Evolutionary conservation across 2,888 invertebrate genomes (phyloP).

Genomic region (Creontiades dilutus): DNA sequence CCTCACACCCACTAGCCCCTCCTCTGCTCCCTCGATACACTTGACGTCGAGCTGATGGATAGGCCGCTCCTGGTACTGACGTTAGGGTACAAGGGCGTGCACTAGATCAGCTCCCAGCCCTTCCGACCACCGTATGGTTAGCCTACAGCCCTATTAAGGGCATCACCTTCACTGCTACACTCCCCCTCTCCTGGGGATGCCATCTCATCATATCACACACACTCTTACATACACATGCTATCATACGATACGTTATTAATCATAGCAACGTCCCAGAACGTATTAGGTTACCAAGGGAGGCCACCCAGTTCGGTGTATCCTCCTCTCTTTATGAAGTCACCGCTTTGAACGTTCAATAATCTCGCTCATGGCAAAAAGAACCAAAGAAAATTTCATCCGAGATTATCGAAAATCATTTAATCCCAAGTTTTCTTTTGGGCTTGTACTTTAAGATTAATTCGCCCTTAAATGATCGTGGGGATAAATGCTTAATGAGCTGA

Average conservation of each 20-base stretch:
- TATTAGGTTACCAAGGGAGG: background rate
- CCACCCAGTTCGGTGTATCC: background rate
- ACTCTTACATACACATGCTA: background rate
- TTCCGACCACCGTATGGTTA: conserved; percentile 2
- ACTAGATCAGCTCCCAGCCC: background rate
- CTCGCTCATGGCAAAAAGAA: too few relatives aligned
- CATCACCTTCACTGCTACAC: conserved; percentile 19
- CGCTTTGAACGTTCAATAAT: background rate
- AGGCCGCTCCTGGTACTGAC: background rate
- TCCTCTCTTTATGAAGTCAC: background rate
- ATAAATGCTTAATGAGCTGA: too few relatives aligned
- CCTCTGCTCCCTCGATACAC: background rate
- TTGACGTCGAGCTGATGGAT: conserved; percentile 2
- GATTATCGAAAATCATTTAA: too few relatives aligned
- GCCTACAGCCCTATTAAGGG: conserved; percentile 6
- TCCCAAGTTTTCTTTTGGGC: too few relatives aligned
- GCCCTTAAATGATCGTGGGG: too few relatives aligned
- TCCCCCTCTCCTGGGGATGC: background rate
- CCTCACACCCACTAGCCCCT: too few relatives aligned
- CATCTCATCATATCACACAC: background rate
- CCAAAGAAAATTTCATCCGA: too few relatives aligned
- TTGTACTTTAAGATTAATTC: too few relatives aligned
- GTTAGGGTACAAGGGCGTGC: background rate
- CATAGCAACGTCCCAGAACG: conserved; percentile 10
- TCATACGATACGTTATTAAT: conserved; percentile 16